Base-by-base conservation (phyloP, 2,888 invertebrate genomes). In the Drosophila stalkeri region DNA sequence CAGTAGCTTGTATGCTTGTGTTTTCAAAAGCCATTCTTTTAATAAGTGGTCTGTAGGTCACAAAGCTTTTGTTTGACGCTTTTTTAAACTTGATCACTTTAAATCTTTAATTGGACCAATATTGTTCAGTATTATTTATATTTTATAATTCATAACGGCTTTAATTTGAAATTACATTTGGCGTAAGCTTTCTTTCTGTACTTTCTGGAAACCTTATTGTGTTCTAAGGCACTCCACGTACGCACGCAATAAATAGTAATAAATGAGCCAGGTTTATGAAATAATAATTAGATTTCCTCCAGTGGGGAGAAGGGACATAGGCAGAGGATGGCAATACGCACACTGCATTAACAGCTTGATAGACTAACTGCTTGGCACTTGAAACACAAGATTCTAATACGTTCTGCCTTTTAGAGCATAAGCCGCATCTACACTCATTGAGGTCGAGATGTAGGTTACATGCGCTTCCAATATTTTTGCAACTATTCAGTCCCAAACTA, bases 261-360 rank as follows among this genome's bases (percentile, higher is more conserved):
- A 82, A 35, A 31, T 86, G 81, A 3, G 61, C 69, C 31, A 86
- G 7, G 55, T 59, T 47, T 4, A 80, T 43, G 8, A 75, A 27
- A 51, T 66, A 47, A 1, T 14, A 18, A 18, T 60, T 18, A 12
- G 18, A 4, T 4, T 27, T 35, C 18, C 14, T 5, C 27, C 9
- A n/a, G n/a, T 27, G 8, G 5, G 23, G 14, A 27, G 11, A 0
- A 18, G 27, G 4, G 9, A 1, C 23, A 47, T 14, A 2, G 8
- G 1, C 23, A 37, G 59, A 3, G 14, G 46, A n/a, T 12, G 33
- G 46, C 4, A 14, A 27, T 14, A 1, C n/a, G 54, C 23, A 20
- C 11, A 33, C 31, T n/a, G 52, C 47, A 2, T 41, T 41, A 4
- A 78, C 49, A 8, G 75, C 59, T 18, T 56, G 35, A 39, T 64